phyloP scores from a whole-genome alignment of 2,797 vertebrate genomes.

The Periophthalmus magnuspinnatus region DNA sequence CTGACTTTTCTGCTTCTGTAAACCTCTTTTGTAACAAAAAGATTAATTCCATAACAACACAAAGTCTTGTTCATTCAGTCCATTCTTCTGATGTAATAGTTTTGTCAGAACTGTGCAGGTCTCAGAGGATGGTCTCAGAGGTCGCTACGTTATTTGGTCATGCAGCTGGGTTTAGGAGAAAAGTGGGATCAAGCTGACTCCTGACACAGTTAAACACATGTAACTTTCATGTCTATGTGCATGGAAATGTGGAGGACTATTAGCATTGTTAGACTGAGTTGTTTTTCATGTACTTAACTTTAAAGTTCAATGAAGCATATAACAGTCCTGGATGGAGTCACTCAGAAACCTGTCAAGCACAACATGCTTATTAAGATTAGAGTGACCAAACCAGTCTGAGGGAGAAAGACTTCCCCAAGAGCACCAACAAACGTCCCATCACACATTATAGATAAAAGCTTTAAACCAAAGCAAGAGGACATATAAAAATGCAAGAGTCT shows the following conservation, averaged over 20 bases:
- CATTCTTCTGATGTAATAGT: neutral
- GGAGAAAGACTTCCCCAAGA: conserved; percentile 22
- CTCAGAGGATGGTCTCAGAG: conserved; percentile 20
- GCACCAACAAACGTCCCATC: conserved; percentile 14
- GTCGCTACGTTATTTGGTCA: conserved; percentile 20
- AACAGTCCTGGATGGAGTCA: neutral
- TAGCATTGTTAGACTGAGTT: neutral
- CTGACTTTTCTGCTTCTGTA: no score
- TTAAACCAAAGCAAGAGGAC: conserved; percentile 15
- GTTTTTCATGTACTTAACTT: conserved; percentile 5
- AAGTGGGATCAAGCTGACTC: conserved; percentile 23
- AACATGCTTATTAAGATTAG: conserved; percentile 22
- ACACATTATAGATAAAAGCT: conserved; percentile 19
- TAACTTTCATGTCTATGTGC: conserved; percentile 3
- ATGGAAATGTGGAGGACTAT: neutral
- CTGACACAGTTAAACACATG: conserved; percentile 4
- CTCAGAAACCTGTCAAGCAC: conserved; percentile 15
- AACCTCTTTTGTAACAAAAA: neutral
- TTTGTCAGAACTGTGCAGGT: neutral
- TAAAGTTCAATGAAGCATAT: conserved; percentile 11
- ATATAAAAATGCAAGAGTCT: conserved; percentile 18
- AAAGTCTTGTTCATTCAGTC: neutral
- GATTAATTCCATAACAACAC: neutral
- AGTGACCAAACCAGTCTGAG: conserved; percentile 16
- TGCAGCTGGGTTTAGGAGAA: conserved; percentile 24